Base-by-base conservation (phyloP, 2,888 invertebrate genomes). In the Lepidochitona cinerea region DNA sequence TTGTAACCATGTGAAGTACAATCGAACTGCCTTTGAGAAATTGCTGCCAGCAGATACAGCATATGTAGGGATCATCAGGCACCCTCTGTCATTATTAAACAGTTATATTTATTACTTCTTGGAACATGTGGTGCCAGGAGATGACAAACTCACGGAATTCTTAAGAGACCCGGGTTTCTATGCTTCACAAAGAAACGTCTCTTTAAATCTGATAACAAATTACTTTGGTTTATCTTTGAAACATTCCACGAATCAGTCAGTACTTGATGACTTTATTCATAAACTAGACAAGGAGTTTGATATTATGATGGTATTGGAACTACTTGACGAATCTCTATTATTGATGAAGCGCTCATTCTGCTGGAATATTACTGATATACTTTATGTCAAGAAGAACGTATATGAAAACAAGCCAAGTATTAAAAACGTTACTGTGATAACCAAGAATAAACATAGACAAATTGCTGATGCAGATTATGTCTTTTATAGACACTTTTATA, bases 1-100 rank as follows among this genome's bases (percentile, higher is more conserved):
- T n/a, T 84, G 83, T 69, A 79, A 78, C 73, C 85, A 84, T 73
- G 82, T 84, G 64, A 68, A 83, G 3, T 85, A 81, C 71, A 73
- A 82, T 26, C 68, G 73, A 0, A 29, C 54, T 0, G 70, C 73
- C 2, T 81, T 84, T 65, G 64, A 68, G 35, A 52, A 52, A 2
- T 74, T 73, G 32, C 67, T 85, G 26, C 83, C 81, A 7, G 41
- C 64, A 1, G 81, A 83, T 68, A 82, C 83, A 1, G 59, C 71
- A 5, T 81, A 77, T 41, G 76, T 85, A 33, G 81, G 81, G 18
- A 82, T 82, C 12, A 68, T 84, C 0, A 71, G 85, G 14, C 83
- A 85, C 66, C 85, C 85, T 9, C 29, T 59, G 23, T 23, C 59
- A 23, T 26, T 59, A 32, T 59, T 59, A 26, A 29, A 59, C 9